These are phyloP conservation scores for Carassius carassius DNA, from an alignment of 2,113 vertebrate species.

Conservation along the genomic window DNA sequence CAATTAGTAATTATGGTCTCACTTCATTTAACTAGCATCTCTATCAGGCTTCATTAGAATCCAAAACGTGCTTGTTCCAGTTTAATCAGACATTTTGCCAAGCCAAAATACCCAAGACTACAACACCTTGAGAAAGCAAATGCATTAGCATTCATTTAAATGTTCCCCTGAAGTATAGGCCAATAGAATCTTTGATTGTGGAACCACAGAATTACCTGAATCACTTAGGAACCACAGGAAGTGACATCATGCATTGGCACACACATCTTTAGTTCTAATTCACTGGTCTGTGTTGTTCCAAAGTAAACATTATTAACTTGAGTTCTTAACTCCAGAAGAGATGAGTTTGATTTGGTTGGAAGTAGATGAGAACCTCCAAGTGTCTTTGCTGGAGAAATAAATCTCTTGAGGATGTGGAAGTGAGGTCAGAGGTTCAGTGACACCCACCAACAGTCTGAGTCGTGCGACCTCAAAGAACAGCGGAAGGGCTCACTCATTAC, in stretches of 20 bases:
- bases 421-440: constrained; percentile 30
- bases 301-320: constrained; percentile 1
- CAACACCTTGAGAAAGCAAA: not conserved
- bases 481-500: constrained; percentile 44
- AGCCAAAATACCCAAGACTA: not conserved
- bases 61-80: constrained; percentile 33
- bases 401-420: constrained; percentile 28
- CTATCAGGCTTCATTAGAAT: constrained; percentile 56
- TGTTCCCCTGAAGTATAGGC: no score
- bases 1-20: constrained; percentile 57
- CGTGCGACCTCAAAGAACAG: constrained; percentile 36
- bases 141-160: not conserved
- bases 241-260: no score
- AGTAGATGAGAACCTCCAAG: constrained; percentile 33
- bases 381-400: constrained; percentile 25
- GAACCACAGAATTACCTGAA: no score
- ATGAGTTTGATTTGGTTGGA: constrained; percentile 20
- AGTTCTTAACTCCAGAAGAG: constrained; percentile 40
- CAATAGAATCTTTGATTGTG: no score
- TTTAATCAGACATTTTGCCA: constrained; percentile 23
- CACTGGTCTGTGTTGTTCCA: not conserved
- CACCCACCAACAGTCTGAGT: constrained; percentile 34
- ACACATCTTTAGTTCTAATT: not conserved
- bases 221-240: not conserved
- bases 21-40: constrained; percentile 51